Conservation (phyloP, 2,113 vertebrate species). For the Eretmochelys imbricata region DNA sequence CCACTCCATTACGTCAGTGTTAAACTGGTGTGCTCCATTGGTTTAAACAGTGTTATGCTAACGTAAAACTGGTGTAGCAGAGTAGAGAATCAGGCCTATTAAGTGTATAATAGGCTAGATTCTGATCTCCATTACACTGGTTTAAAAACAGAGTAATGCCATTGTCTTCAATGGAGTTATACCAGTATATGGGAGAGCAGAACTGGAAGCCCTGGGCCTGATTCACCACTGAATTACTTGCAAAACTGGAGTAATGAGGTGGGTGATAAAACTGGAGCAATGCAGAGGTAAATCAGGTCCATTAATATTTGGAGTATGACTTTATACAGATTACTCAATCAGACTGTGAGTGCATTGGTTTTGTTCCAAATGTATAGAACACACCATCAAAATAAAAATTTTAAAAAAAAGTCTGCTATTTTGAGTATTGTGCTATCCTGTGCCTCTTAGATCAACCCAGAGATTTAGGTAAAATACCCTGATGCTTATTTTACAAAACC, state of each 20-base stretch:
- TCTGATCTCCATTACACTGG: background rate
- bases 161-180: background rate
- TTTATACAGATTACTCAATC: slow-evolving; percentile 21
- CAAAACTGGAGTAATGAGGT: background rate
- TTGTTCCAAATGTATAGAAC: slow-evolving; percentile 39
- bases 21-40: background rate
- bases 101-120: background rate
- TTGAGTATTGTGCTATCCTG: background rate
- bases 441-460: slow-evolving; percentile 29
- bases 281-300: background rate
- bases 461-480: slow-evolving; percentile 37
- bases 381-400: background rate
- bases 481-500: slow-evolving; percentile 51
- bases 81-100: background rate
- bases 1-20: background rate
- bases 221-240: background rate
- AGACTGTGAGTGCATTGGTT: background rate
- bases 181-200: background rate
- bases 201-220: background rate
- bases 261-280: background rate
- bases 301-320: slow-evolving; percentile 18
- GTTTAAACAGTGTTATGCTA: background rate
- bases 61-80: background rate
- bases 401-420: background rate
- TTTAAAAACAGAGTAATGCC: background rate